A percentile compares a stretch with the other conserved stretches of the same genome.
These are phyloP conservation scores for Dasysyrphus tricinctus DNA, from an alignment of 2,888 invertebrate genomes.

Conservation along the genomic window DNA sequence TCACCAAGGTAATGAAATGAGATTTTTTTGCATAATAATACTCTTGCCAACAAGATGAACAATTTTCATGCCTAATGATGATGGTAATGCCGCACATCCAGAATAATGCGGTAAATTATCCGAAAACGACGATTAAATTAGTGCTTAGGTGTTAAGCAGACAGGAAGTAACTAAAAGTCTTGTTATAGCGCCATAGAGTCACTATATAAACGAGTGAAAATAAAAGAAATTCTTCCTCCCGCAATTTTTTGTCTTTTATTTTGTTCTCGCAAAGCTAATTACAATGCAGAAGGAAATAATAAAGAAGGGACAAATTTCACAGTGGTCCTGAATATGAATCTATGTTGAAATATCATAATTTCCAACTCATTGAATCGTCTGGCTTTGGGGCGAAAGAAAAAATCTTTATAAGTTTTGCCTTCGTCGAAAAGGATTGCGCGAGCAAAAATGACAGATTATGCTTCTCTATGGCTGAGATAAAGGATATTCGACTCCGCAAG, in stretches of 20 bases:
- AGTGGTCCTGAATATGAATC: constrained; percentile 24
- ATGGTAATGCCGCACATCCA: constrained; percentile 71
- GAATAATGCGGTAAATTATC: constrained; percentile 75
- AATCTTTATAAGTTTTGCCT: constrained; percentile 8
- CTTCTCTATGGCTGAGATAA: constrained; percentile 18
- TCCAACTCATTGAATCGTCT: constrained; percentile 74
- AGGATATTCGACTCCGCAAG: constrained; percentile 22
- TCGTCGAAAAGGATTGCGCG: constrained; percentile 23
- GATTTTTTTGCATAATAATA: constrained; percentile 27
- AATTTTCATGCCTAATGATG: constrained; percentile 63
- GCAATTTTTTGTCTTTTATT: neutral
- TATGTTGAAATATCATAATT: constrained; percentile 65
- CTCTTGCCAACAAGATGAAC: constrained; percentile 42
- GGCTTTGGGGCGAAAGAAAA: constrained; percentile 28
- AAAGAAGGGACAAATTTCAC: constrained; percentile 9
- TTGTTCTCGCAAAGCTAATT: constrained; percentile 58
- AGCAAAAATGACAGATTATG: constrained; percentile 71
- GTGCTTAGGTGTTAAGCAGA: constrained; percentile 75
- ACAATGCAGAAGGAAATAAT: constrained; percentile 42
- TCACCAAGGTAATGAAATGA: constrained; percentile 50
- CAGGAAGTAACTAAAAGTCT: constrained; percentile 72
- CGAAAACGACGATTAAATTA: constrained; percentile 75
- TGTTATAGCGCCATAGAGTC: constrained; percentile 33
- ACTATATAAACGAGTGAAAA: constrained; percentile 2
- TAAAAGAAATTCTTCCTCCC: constrained; percentile 20